Percentiles rank a stretch among this genome's conserved stretches.
Evolutionary conservation across 2,888 invertebrate genomes (phyloP).

Genomic region (Camponotus fellah): DNA sequence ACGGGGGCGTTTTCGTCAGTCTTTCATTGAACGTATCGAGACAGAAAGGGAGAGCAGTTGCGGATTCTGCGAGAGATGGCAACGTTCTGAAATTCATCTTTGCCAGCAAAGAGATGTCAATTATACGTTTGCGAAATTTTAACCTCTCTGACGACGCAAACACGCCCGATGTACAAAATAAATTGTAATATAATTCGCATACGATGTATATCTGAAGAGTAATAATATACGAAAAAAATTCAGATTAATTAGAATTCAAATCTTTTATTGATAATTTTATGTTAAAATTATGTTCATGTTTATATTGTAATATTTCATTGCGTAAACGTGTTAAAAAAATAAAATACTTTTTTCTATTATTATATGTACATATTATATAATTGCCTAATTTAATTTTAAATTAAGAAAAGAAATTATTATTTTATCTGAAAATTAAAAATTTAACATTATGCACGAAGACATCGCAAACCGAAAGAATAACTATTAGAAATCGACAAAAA

Average conservation of each 20-base stretch:
- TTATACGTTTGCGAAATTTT: conserved; percentile 14
- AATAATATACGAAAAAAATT: background rate
- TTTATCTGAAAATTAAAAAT: background rate
- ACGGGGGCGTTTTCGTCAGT: conserved; percentile 83
- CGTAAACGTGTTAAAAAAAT: too few species aligned
- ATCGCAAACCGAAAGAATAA: background rate
- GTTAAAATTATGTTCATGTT: too few species aligned
- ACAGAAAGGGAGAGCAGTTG: conserved; percentile 27
- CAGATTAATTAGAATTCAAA: background rate
- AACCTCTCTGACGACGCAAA: background rate
- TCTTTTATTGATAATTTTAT: background rate
- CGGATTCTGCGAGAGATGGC: conserved; percentile 43
- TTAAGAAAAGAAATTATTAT: background rate
- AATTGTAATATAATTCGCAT: background rate
- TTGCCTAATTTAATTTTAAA: background rate
- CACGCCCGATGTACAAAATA: background rate
- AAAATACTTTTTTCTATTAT: background rate
- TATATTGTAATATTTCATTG: too few species aligned
- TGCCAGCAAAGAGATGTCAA: conserved; percentile 38
- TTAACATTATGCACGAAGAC: background rate
- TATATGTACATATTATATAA: background rate
- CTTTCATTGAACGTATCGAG: conserved; percentile 69
- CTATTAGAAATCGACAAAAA: background rate
- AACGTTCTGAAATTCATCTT: conserved; percentile 63
- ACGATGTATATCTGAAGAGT: background rate